Conservation (phyloP, 2,113 vertebrate species). For the Lepisosteus osseus region DNA sequence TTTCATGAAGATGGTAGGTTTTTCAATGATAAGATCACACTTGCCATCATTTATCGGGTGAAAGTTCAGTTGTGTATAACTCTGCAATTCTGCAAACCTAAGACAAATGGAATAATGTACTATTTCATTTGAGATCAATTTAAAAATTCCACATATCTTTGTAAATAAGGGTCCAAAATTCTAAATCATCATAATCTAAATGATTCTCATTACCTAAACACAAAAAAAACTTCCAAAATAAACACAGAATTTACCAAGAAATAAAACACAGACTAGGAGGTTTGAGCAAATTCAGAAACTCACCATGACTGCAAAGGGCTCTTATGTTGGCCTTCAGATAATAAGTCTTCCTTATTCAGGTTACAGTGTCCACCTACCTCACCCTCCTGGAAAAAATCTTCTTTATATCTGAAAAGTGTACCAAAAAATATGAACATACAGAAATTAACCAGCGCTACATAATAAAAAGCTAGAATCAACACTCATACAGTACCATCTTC, state of each 20-base stretch:
- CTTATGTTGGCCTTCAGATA: conserved; percentile 83
- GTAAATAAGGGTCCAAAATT: too few species aligned
- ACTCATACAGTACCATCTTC: too few species aligned
- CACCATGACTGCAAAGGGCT: conserved; percentile 97
- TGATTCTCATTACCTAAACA: too few species aligned
- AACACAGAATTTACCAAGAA: too few species aligned
- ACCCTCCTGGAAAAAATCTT: conserved; percentile 83
- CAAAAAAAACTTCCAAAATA: too few species aligned
- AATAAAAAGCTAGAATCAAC: too few species aligned
- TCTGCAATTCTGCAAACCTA: conserved; percentile 94
- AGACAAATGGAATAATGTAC: conserved; percentile 20
- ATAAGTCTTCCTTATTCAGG: conserved; percentile 62
- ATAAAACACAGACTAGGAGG: too few species aligned
- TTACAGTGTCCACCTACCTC: conserved; percentile 85
- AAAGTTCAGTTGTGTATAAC: conserved; percentile 76
- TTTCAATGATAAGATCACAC: conserved; percentile 87
- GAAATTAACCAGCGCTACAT: too few species aligned
- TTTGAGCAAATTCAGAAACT: conserved; percentile 32
- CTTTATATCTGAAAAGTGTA: conserved; percentile 66
- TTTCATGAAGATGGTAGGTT: conserved; percentile 93
- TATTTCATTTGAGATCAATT: too few species aligned
- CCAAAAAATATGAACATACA: background rate
- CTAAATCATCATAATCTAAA: too few species aligned
- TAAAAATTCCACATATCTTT: too few species aligned
- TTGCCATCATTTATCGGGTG: conserved; percentile 68